A percentile compares a stretch with the other conserved stretches of the same genome.
Conservation (phyloP, 2,113 vertebrate genomes). For the Melanocharis versteri region DNA sequence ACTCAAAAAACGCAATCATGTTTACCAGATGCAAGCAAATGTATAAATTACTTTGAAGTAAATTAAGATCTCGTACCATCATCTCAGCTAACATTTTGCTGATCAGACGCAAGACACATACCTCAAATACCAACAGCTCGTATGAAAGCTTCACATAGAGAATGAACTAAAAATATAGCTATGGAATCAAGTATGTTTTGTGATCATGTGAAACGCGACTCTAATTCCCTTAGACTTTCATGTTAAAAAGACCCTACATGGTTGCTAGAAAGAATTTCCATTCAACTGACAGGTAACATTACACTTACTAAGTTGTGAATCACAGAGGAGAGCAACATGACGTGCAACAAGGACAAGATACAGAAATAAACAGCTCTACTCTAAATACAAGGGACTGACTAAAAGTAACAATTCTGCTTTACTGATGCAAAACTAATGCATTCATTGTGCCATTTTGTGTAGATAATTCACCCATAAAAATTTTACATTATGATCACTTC, state of each 20-base stretch:
- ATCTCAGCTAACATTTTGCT: neutral
- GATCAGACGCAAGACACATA: neutral
- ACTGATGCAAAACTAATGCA: neutral
- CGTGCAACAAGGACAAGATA: neutral
- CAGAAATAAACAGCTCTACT: neutral
- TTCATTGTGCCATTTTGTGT: neutral
- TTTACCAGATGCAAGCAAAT: neutral
- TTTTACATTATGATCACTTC: neutral
- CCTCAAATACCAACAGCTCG: neutral
- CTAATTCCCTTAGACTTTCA: neutral
- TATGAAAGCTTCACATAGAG: neutral
- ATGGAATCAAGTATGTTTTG: neutral
- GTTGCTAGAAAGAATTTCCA: neutral
- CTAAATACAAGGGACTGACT: neutral
- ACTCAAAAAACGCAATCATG: neutral
- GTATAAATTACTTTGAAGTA: neutral
- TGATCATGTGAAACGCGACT: neutral
- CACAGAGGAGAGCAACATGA: neutral
- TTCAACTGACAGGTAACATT: neutral
- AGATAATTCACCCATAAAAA: neutral
- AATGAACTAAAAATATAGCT: neutral
- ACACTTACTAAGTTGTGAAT: neutral
- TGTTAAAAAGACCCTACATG: neutral
- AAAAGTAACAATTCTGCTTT: neutral
- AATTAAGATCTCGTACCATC: neutral